Evolutionary conservation across 2,797 vertebrate genomes (phyloP).

Genomic region (Coracias cyanogaster): DNA sequence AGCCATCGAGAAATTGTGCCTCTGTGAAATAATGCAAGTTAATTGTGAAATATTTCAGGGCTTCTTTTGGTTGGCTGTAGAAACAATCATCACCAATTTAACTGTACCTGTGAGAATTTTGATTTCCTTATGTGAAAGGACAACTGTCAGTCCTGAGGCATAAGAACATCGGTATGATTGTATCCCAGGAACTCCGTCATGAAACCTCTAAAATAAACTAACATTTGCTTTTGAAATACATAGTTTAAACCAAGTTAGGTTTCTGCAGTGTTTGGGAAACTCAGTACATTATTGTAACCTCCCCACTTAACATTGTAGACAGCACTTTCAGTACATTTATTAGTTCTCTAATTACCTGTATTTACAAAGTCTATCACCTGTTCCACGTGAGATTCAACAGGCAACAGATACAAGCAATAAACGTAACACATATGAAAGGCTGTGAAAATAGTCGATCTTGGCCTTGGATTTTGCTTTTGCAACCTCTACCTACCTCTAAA

Average conservation of each 20-base stretch:
- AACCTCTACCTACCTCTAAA: background rate
- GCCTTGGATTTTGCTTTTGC: background rate
- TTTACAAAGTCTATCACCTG: background rate
- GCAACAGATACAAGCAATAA: background rate
- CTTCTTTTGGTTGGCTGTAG: background rate
- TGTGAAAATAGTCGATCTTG: background rate
- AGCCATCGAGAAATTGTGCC: background rate
- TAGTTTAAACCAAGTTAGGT: background rate
- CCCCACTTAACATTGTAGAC: background rate
- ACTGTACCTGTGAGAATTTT: rapidly evolving
- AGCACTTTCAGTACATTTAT: background rate
- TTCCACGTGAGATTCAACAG: background rate
- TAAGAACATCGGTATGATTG: rapidly evolving
- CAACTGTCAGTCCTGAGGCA: background rate
- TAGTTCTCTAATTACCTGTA: background rate
- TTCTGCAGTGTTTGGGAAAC: background rate
- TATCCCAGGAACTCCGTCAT: background rate
- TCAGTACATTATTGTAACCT: background rate
- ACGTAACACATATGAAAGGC: rapidly evolving
- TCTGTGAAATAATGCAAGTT: background rate
- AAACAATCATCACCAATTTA: background rate
- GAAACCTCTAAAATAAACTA: background rate
- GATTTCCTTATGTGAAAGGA: background rate
- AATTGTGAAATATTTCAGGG: background rate
- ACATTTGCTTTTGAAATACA: background rate